Conservation (phyloP, 92 coral and sea anemone genomes). For the Siderastrea radians region DNA sequence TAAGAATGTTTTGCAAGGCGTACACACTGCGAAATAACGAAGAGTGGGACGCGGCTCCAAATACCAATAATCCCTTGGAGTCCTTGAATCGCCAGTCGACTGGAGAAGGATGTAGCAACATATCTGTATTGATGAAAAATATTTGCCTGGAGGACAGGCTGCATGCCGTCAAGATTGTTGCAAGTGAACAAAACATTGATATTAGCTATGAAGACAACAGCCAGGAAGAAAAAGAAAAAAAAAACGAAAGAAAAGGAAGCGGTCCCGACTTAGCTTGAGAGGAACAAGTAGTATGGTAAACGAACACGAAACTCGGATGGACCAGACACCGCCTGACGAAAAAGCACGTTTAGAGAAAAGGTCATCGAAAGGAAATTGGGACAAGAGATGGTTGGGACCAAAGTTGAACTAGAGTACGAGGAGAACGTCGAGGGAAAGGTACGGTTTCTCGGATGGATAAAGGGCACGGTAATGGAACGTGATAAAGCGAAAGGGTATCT, state of each 20-base stretch:
- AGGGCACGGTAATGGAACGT: not conserved
- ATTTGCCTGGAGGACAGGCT: slow-evolving; percentile 35
- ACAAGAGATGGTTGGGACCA: slow-evolving; percentile 14
- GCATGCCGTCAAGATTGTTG: slow-evolving; percentile 29
- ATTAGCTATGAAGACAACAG: slow-evolving; percentile 16
- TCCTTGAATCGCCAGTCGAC: slow-evolving; percentile 57
- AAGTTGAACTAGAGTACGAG: slow-evolving; percentile 31
- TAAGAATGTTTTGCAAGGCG: slow-evolving; percentile 54
- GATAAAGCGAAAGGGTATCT: slow-evolving; percentile 29
- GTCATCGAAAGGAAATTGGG: not conserved
- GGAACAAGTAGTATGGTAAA: slow-evolving; percentile 17
- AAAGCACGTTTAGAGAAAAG: slow-evolving; percentile 14
- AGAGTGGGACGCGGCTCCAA: slow-evolving; percentile 60
- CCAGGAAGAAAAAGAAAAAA: slow-evolving; percentile 21
- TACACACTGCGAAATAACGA: slow-evolving; percentile 39
- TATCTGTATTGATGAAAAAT: slow-evolving; percentile 17
- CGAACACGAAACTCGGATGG: slow-evolving; percentile 13
- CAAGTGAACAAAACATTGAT: slow-evolving; percentile 22
- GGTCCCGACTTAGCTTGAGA: slow-evolving; percentile 23
- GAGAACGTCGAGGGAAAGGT: slow-evolving; percentile 5
- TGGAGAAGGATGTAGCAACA: slow-evolving; percentile 12
- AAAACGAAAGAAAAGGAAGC: slow-evolving; percentile 20
- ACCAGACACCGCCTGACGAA: slow-evolving; percentile 27
- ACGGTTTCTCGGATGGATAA: not conserved
- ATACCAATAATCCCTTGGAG: slow-evolving; percentile 69